Base-by-base conservation (phyloP, 2,888 invertebrate genomes). In the Argyresthia albistria region DNA sequence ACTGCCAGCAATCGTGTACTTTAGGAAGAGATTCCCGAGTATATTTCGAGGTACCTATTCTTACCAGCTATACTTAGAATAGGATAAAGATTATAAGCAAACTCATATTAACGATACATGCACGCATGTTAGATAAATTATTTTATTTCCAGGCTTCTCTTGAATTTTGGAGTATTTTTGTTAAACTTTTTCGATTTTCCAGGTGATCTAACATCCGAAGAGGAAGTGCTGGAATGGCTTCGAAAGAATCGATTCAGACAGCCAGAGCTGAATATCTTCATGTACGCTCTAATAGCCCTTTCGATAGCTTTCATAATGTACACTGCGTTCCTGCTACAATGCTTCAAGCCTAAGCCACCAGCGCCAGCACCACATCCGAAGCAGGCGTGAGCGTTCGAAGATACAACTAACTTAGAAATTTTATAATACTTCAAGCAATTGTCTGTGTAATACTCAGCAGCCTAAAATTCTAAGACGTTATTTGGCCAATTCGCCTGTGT, bases 181-280 rank as follows among this genome's bases (percentile, higher is more conserved):
- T 25, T 25, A 4, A 4, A 25, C 6, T 25, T 25, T 25, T 25
- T 25, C 6, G 6, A 25, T 25, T 25, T 25, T 25, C 25, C 76
- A 95, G 95, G 97, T 62, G 95, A 96, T 65, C 79, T 97, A 57
- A 90, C 93, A 75, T 92, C 92, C 50, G 97, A 96, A 78, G 91
- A 92, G 7, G 95, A 96, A 73, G 96, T 97, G 14, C 82, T 97
- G 58, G 97, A 97, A 65, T 97, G 97, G 97, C 87, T 97, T 60
- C 91, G 96, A 63, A 97, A 97, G 83, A 97, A 97, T 76, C 91
- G 97, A 62, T 97, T 96, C 88, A 91, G 96, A 51, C 96, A 96
- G 69, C 97, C 97, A 0, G 97, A 97, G 76, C 81, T 97, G 46
- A 97, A 96, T 73, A 92, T 97, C 62, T 97, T 97, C 77, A 97